Conservation (phyloP, 2,888 invertebrate species). For the Quadriops clusia region DNA sequence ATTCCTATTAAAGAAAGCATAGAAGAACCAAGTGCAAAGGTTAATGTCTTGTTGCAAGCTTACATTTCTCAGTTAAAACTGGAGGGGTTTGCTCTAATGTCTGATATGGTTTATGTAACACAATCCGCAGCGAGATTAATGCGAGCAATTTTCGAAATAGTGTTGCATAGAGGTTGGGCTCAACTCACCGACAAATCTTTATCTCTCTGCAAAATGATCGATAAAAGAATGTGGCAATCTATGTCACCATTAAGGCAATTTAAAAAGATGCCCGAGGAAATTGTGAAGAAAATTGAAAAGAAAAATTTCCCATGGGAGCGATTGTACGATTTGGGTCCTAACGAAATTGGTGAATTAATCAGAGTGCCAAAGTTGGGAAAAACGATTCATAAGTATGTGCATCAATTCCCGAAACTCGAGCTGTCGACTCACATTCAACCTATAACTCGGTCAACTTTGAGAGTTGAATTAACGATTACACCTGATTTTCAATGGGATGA, state of each 20-base stretch:
- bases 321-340: conserved; percentile 90
- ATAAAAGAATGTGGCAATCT: conserved; percentile 98
- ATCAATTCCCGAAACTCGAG: conserved; percentile 94
- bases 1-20: conserved; percentile 98
- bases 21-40: conserved; percentile 95
- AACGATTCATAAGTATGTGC: conserved; percentile 90
- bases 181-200: conserved; percentile 93
- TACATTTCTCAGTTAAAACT: conserved; percentile 97
- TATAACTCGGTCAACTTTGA: conserved; percentile 82
- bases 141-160: conserved; percentile 96
- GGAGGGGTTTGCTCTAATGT: conserved; percentile 97
- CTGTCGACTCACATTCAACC: conserved; percentile 96
- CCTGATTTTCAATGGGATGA: conserved; percentile 99
- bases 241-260: conserved; percentile 98
- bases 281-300: conserved; percentile 95
- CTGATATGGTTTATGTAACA: conserved; percentile 98
- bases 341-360: conserved; percentile 91
- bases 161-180: conserved; percentile 85
- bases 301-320: conserved; percentile 92
- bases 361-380: conserved; percentile 87
- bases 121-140: conserved; percentile 92
- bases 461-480: conserved; percentile 92
- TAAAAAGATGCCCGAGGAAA: conserved; percentile 93
- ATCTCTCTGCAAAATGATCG: conserved; percentile 97
- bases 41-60: conserved; percentile 90